These are phyloP conservation scores for Trinorchestia longiramus DNA, from an alignment of 1,140 invertebrate species.

Conservation along the genomic window DNA sequence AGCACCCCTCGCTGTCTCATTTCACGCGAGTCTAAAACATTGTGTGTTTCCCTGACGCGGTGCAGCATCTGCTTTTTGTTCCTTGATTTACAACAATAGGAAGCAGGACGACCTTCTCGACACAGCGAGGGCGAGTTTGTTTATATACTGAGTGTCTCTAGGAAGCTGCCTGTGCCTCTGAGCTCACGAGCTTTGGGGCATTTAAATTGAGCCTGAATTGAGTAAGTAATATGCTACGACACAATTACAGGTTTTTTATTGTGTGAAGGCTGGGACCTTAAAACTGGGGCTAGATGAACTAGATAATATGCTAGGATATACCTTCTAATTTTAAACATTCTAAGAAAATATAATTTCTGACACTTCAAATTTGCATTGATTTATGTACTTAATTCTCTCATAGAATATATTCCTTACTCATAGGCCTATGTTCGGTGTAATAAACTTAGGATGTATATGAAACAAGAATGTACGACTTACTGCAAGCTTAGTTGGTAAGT, in stretches of 20 bases:
- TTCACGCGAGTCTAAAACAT: conserved; percentile 32
- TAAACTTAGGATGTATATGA: no score
- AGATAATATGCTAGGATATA: no score
- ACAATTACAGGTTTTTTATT: neutral
- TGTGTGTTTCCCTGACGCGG: neutral
- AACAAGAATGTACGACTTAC: no score
- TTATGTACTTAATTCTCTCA: no score
- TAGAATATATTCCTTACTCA: no score
- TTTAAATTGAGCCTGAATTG: neutral
- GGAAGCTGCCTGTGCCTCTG: neutral
- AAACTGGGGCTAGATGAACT: no score
- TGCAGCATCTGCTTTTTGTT: neutral
- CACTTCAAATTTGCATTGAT: no score
- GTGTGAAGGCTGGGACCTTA: neutral
- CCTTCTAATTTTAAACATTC: no score
- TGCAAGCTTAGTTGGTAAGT: no score
- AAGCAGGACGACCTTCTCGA: conserved; percentile 9
- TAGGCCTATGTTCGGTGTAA: no score
- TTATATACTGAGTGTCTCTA: neutral
- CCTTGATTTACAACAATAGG: conserved; percentile 49
- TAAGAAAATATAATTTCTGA: no score
- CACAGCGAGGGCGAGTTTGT: neutral
- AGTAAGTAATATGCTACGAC: neutral
- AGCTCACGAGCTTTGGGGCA: neutral
- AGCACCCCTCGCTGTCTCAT: conserved; percentile 22